Evolutionary conservation across 1,140 invertebrate species (phyloP), one percentile per base, ranked within the genome.

Genomic region (Saccostrea glomerata): DNA sequence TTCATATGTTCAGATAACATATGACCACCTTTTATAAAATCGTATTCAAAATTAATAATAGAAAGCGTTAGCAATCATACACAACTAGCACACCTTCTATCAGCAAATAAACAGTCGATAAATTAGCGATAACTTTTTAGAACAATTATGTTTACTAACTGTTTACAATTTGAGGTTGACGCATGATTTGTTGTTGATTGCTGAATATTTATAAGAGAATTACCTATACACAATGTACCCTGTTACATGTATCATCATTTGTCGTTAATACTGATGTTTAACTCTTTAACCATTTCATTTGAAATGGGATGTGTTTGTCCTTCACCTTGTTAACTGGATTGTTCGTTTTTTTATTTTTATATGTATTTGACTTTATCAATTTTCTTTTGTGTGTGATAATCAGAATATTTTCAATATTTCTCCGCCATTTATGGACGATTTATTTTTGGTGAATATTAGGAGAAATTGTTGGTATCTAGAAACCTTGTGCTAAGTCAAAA

Each of bases 271-370:
- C 58, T 63, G 13, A 25, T 77, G 15, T 77, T 36, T 30, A 77
- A 30, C 30, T 77, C 36, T 36, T 30, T 77, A 30, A 77, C 23
- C 70, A 77, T 77, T 77, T 77, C 70, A 36, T 77, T 30, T 15
- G 11, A 77, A 77, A 30, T 30, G 70, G 25, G 4, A 25, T 30
- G 70, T 36, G 25, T 77, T 77, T 77, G 58, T 63, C 58, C n/a
- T 63, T 63, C 17, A 63, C 15, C 58, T 20, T 63, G 70, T 77
- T 77, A 77, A 63, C 30, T 77, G 70, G 70, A 77, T 77, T 77
- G 70, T 77, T 77, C 11, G 17, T 63, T 77, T 77, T 70, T 77
- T 77, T 77, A 77, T 77, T 77, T 77, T 77, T 77, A 77, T 77
- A 77, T 77, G 70, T 77, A 77, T 36, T 30, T 77, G 70, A 77